These are phyloP conservation scores for Hylaeus volcanicus DNA, from an alignment of 1,140 invertebrate genomes.

Conservation along the genomic window DNA sequence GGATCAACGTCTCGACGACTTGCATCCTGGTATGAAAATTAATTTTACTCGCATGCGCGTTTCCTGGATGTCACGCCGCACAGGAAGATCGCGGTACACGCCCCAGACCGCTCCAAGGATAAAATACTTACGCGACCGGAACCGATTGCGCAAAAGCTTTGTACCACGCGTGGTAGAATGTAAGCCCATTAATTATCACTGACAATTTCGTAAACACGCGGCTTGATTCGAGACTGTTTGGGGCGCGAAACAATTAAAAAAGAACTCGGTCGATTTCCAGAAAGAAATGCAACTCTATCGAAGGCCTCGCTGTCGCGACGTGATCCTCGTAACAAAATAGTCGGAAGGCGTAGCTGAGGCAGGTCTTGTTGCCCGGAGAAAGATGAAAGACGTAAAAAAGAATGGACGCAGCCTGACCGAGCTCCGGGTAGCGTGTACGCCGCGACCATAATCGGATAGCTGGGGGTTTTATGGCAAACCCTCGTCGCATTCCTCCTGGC, in stretches of 20 bases:
- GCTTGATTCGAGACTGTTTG: background rate
- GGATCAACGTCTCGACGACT: background rate
- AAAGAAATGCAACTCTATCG: background rate
- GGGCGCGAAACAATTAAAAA: conserved; percentile 47
- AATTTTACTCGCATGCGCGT: background rate
- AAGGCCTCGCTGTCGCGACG: conserved; percentile 5
- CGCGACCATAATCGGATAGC: conserved; percentile 45
- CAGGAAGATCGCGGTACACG: conserved; percentile 15
- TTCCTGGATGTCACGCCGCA: background rate
- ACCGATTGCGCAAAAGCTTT: conserved; percentile 37
- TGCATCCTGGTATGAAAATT: background rate
- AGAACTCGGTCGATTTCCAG: conserved; percentile 14
- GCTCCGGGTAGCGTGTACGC: background rate
- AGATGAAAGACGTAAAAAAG: conserved; percentile 51
- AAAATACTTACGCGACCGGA: conserved; percentile 38
- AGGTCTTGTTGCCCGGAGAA: conserved; percentile 12
- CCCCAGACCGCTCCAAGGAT: background rate
- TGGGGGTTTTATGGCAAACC: conserved; percentile 38
- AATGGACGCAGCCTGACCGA: conserved; percentile 27
- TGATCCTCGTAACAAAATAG: conserved; percentile 41
- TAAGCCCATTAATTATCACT: conserved; percentile 31
- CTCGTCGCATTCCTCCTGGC: conserved; percentile 19
- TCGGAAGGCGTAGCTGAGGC: background rate
- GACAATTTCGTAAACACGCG: conserved; percentile 16
- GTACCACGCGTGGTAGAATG: conserved; percentile 20